Evolutionary conservation across 1,140 invertebrate genomes (phyloP).

Genomic region (Tenebrio molitor): DNA sequence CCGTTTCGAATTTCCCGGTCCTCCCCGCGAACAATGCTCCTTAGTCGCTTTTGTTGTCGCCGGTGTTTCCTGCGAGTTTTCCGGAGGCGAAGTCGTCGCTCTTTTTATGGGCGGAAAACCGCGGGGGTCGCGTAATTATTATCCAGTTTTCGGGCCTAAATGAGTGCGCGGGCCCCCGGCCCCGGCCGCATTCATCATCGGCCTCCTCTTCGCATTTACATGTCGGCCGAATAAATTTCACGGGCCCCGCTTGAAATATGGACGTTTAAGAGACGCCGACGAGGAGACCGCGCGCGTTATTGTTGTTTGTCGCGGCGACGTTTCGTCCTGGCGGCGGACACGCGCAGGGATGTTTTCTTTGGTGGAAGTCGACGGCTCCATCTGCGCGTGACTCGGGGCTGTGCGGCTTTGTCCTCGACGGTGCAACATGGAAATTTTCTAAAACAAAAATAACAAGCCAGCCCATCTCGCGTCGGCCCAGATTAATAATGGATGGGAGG

Average conservation of each 20-base stretch:
- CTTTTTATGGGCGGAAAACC: neutral
- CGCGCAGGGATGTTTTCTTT: slow-evolving; percentile 11
- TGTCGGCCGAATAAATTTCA: slow-evolving; percentile 36
- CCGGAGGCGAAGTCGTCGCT: neutral
- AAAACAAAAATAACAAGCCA: slow-evolving; percentile 36
- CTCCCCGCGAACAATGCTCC: neutral
- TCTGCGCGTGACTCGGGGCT: slow-evolving; percentile 22
- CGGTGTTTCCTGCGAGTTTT: neutral
- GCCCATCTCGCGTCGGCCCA: slow-evolving; percentile 19
- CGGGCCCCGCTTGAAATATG: slow-evolving; percentile 22
- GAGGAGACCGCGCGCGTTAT: slow-evolving; percentile 8
- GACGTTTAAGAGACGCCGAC: slow-evolving; percentile 22
- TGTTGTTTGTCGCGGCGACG: slow-evolving; percentile 10
- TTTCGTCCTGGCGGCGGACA: slow-evolving; percentile 7
- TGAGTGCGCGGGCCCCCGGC: neutral
- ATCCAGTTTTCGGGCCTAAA: slow-evolving; percentile 15
- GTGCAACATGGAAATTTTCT: slow-evolving; percentile 37
- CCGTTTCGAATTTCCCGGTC: slow-evolving; percentile 9
- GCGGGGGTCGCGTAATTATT: slow-evolving; percentile 9
- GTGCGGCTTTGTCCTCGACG: slow-evolving; percentile 32
- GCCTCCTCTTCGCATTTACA: slow-evolving; percentile 23
- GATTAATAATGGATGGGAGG: slow-evolving; percentile 45
- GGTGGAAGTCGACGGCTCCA: slow-evolving; percentile 24
- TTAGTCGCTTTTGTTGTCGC: neutral
- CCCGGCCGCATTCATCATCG: slow-evolving; percentile 24